Conservation (phyloP, 2,888 invertebrate genomes). For the Trissolcus japonicus region DNA sequence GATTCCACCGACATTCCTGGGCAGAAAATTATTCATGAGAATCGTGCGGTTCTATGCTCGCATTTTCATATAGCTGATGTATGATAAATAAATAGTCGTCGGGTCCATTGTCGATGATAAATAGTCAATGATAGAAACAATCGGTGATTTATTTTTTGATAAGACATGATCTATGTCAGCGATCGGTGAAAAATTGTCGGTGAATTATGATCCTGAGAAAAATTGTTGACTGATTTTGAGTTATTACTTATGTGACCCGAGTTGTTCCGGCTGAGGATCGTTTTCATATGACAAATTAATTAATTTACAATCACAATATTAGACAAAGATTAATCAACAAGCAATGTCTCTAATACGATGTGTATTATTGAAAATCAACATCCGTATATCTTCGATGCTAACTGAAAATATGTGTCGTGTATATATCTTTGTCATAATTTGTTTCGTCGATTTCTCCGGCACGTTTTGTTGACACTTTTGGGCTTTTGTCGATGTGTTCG, state of each 20-base stretch:
- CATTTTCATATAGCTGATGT: constrained; percentile 1
- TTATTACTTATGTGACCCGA: too few relatives aligned
- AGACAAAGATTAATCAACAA: constrained; percentile 1
- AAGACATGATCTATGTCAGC: background rate
- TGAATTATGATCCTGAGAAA: too few relatives aligned
- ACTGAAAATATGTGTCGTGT: constrained; percentile 40
- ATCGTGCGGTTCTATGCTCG: constrained; percentile 9
- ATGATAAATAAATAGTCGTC: background rate
- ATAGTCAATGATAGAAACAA: constrained; percentile 2
- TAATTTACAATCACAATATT: too few relatives aligned
- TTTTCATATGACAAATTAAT: too few relatives aligned
- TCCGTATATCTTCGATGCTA: constrained; percentile 19
- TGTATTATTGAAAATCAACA: constrained; percentile 18
- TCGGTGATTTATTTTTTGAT: constrained; percentile 12
- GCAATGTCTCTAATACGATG: constrained; percentile 8
- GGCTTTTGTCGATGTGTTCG: constrained; percentile 28
- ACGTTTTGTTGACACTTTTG: constrained; percentile 52
- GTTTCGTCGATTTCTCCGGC: constrained; percentile 44
- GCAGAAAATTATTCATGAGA: constrained; percentile 22
- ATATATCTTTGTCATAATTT: constrained; percentile 41
- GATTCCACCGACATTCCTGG: constrained; percentile 20
- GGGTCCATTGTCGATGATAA: background rate
- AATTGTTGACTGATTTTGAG: too few relatives aligned
- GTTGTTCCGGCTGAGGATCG: too few relatives aligned
- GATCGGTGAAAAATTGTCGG: background rate